A percentile compares a stretch with the other conserved stretches of the same genome.
Conservation (phyloP, 2,888 invertebrate species). For the Polyommatus iphigenia region DNA sequence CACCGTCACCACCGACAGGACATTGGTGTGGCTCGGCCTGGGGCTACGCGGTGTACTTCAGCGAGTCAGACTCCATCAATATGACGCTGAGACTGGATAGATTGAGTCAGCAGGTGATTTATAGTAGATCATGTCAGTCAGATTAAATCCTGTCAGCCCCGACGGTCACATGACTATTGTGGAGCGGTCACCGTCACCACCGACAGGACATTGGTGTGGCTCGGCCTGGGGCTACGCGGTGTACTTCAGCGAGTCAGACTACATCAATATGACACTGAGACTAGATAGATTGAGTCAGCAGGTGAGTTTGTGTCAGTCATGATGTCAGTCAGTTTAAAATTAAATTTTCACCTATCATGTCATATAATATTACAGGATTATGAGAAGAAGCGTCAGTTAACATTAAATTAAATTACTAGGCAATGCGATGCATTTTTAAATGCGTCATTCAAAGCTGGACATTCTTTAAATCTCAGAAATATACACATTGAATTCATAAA, state of each 20-base stretch:
- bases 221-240: slow-evolving; percentile 92
- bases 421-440: too few relatives aligned
- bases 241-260: slow-evolving; percentile 90
- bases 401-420: too few relatives aligned
- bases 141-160: too few relatives aligned
- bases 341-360: too few relatives aligned
- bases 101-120: not conserved
- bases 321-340: not conserved
- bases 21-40: slow-evolving; percentile 92
- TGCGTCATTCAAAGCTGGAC: too few relatives aligned
- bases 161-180: slow-evolving; percentile 88
- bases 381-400: too few relatives aligned
- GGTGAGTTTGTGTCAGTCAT: too few relatives aligned
- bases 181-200: slow-evolving; percentile 85
- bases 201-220: slow-evolving; percentile 91
- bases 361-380: too few relatives aligned
- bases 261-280: slow-evolving; percentile 87
- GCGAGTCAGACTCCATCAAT: slow-evolving; percentile 84
- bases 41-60: slow-evolving; percentile 92
- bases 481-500: too few relatives aligned
- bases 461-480: too few relatives aligned
- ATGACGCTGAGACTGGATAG: not conserved
- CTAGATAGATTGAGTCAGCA: slow-evolving; percentile 86
- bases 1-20: slow-evolving; percentile 85
- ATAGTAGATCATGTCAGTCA: too few relatives aligned